Percentiles rank a stretch among this genome's conserved stretches.
Conservation (phyloP, 2,888 invertebrate species). For the Eristalis intricaria region DNA sequence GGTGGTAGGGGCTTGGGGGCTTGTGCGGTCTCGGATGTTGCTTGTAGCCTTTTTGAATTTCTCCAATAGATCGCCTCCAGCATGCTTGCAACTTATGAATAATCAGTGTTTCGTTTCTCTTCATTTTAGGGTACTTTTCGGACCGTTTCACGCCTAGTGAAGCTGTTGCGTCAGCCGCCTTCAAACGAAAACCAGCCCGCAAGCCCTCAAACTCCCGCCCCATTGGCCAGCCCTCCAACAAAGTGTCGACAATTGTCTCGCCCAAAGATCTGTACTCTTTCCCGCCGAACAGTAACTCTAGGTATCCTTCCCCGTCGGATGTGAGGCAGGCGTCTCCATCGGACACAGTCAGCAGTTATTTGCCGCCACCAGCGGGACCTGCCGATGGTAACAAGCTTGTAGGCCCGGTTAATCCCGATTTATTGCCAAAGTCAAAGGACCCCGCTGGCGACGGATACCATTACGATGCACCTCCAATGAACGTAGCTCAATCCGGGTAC, state of each 20-base stretch:
- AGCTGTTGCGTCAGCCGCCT: conserved; percentile 76
- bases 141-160: conserved; percentile 80
- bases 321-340: conserved; percentile 75
- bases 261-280: conserved; percentile 78
- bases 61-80: not conserved
- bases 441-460: conserved; percentile 48
- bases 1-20: conserved; percentile 17
- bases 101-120: conserved; percentile 42
- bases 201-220: conserved; percentile 61
- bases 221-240: conserved; percentile 72
- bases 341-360: conserved; percentile 77
- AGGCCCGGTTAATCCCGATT: conserved; percentile 74
- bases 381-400: conserved; percentile 73
- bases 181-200: conserved; percentile 74
- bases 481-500: conserved; percentile 36
- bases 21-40: conserved; percentile 1
- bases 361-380: conserved; percentile 78
- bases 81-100: not conserved
- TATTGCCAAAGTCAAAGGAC: conserved; percentile 63
- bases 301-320: conserved; percentile 78
- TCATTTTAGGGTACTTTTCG: conserved; percentile 74
- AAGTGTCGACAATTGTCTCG: conserved; percentile 75
- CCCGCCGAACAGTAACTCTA: conserved; percentile 78
- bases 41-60: not conserved
- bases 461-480: conserved; percentile 1